A percentile compares a stretch with the other conserved stretches of the same genome.
Evolutionary conservation across 1,140 invertebrate species (phyloP).

Genomic region (Coelopa frigida): DNA sequence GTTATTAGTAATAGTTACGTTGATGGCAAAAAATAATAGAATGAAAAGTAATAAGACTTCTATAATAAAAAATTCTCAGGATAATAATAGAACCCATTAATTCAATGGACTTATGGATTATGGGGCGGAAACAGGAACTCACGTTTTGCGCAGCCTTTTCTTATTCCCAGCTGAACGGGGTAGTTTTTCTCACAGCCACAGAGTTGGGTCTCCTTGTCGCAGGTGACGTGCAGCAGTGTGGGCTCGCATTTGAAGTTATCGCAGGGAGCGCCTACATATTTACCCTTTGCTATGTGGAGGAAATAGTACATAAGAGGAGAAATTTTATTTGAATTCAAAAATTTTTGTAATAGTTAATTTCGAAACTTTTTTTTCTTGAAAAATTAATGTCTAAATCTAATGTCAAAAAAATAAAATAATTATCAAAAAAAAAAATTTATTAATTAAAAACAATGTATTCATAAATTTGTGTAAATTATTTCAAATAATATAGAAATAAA

Average conservation of each 20-base stretch:
- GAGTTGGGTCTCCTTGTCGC: slow-evolving; percentile 57
- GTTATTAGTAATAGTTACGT: too few species aligned
- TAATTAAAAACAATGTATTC: too few species aligned
- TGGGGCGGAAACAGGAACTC: too few species aligned
- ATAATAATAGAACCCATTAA: too few species aligned
- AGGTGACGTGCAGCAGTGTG: slow-evolving; percentile 64
- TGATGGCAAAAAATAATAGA: too few species aligned
- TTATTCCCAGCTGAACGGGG: slow-evolving; percentile 63
- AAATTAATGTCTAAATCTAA: not conserved
- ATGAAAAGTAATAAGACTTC: not conserved
- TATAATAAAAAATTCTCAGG: not conserved
- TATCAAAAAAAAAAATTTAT: too few species aligned
- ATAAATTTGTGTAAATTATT: too few species aligned
- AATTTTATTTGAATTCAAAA: not conserved
- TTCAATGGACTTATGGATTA: too few species aligned
- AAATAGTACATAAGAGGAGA: not conserved
- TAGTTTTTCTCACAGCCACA: slow-evolving; percentile 73
- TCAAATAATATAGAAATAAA: too few species aligned
- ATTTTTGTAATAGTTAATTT: slow-evolving; percentile 1
- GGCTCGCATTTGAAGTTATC: slow-evolving; percentile 61
- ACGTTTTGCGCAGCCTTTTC: slow-evolving; percentile 76
- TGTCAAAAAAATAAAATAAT: too few species aligned
- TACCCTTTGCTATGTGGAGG: slow-evolving; percentile 54
- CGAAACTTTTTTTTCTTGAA: not conserved
- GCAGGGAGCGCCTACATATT: slow-evolving; percentile 69